These are phyloP conservation scores for Nothocercus julius DNA, from an alignment of 2,113 vertebrate species.

Conservation along the genomic window DNA sequence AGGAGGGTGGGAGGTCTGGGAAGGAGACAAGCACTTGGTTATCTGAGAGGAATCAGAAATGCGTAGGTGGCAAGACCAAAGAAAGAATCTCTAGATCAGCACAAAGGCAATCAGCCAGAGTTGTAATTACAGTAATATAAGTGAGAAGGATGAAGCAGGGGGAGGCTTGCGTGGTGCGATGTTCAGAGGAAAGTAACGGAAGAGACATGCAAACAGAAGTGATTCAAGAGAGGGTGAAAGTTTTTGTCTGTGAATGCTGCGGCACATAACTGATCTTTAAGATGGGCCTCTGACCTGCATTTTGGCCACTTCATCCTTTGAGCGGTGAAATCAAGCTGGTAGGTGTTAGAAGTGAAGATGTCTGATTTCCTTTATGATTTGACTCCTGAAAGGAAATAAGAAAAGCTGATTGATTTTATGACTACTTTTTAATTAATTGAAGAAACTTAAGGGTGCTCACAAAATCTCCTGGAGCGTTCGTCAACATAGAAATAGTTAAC, in stretches of 20 bases:
- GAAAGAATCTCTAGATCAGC: slow-evolving; percentile 67
- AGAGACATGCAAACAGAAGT: slow-evolving; percentile 53
- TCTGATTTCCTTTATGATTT: background rate
- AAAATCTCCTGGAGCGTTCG: background rate
- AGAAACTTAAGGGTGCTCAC: background rate
- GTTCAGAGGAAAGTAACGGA: slow-evolving; percentile 68
- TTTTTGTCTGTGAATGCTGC: background rate
- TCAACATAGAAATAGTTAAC: slow-evolving; percentile 2
- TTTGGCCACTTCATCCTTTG: background rate
- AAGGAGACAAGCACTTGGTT: slow-evolving; percentile 50
- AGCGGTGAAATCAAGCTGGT: background rate
- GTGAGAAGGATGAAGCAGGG: slow-evolving; percentile 66
- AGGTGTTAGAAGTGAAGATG: background rate
- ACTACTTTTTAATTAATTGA: background rate
- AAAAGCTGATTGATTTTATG: background rate
- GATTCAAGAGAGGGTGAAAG: slow-evolving; percentile 53
- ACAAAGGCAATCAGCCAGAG: slow-evolving; percentile 63
- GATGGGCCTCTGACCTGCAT: background rate
- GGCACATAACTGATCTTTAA: slow-evolving; percentile 2
- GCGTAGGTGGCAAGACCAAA: slow-evolving; percentile 70
- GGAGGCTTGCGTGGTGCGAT: slow-evolving; percentile 61
- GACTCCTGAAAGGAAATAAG: background rate
- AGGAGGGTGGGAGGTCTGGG: slow-evolving; percentile 67
- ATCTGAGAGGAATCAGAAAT: slow-evolving; percentile 70
- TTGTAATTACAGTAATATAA: slow-evolving; percentile 64